Conservation (phyloP, 2,113 vertebrate genomes). For the Gallinago jamesoni region DNA sequence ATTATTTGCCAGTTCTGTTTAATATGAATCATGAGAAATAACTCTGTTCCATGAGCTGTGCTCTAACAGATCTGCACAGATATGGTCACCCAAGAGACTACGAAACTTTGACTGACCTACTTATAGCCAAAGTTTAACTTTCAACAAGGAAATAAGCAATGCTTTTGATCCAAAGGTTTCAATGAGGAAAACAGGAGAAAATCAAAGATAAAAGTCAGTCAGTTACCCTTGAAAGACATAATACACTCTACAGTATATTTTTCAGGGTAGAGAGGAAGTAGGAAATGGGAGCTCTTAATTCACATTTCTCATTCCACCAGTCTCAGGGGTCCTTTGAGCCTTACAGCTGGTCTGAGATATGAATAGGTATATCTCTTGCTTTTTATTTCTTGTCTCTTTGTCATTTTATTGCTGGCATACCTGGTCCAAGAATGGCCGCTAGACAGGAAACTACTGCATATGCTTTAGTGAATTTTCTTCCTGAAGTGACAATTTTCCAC, state of each 20-base stretch:
- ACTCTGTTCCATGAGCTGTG: background rate
- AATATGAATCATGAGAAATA: slow-evolving; percentile 19
- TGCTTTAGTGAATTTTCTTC: background rate
- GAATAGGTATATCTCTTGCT: slow-evolving; percentile 16
- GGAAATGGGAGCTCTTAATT: slow-evolving; percentile 28
- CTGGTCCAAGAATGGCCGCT: background rate
- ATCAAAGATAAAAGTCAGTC: slow-evolving; percentile 43
- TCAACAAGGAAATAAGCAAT: slow-evolving; percentile 45
- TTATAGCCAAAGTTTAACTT: slow-evolving; percentile 53
- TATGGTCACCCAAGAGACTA: slow-evolving; percentile 30
- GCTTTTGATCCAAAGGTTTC: slow-evolving; percentile 45
- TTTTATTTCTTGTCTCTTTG: background rate
- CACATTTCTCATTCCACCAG: background rate
- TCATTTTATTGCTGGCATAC: slow-evolving; percentile 13
- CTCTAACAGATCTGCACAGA: slow-evolving; percentile 35
- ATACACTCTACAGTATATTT: slow-evolving; percentile 20
- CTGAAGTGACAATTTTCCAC: slow-evolving; percentile 1
- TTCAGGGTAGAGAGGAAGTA: slow-evolving; percentile 5
- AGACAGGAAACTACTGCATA: background rate
- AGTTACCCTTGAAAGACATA: slow-evolving; percentile 39
- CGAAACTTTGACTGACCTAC: slow-evolving; percentile 50
- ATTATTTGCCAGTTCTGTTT: slow-evolving; percentile 34
- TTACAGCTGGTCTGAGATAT: slow-evolving; percentile 31
- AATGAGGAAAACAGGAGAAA: slow-evolving; percentile 34
- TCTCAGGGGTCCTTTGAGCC: slow-evolving; percentile 15